Base-by-base conservation (phyloP, 2,113 vertebrate genomes). In the Tretioscincus oriximinensis region DNA sequence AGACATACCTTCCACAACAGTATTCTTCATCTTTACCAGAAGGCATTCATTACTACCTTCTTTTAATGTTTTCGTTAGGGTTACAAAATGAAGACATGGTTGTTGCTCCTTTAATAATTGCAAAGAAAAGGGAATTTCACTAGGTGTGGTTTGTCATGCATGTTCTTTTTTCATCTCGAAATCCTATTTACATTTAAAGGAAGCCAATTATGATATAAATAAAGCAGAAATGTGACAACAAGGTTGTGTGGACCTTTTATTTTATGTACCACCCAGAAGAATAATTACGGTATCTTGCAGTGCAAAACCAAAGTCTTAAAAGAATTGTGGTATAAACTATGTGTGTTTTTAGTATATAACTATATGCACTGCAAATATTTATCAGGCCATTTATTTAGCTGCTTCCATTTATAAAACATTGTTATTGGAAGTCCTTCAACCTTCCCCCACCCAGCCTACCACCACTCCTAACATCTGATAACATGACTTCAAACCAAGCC, bases 381-480 rank as follows among this genome's bases (percentile, higher is more conserved):
- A 88, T 93, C 93, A 89, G 82, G 82, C 89, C 85, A 89, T 86
- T 92, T 78, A 90, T 68, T 84, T 84, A 88, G 84, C 85, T 92
- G 82, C 88, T 93, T 94, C 89, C 90, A 92, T 93, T 94, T 94
- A 92, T 93, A 93, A 94, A 94, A 60, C 77, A 81, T 86, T 93
- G 92, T 94, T 92, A 92, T 92, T 92, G 90, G 78, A 69, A 47
- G 51, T 81, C 75, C 66, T 28, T 54, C 31, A 24, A 16, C 54
- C 54, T 58, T 16, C 54, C 0, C 64, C 64, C 28, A 26, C n/a
- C 45, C n/a, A 12, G 28, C 7, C 72, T n/a, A 24, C 29, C 63
- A 35, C 66, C 21, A 35, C 35, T 65, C 61, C 51, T 91, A 89
- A 82, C 92, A 92, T 95, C 92, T 94, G 95, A 96, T 94, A 95